Evolutionary conservation across 2,797 vertebrate species (phyloP).

Genomic region (Tenualosa thibaudeaui): DNA sequence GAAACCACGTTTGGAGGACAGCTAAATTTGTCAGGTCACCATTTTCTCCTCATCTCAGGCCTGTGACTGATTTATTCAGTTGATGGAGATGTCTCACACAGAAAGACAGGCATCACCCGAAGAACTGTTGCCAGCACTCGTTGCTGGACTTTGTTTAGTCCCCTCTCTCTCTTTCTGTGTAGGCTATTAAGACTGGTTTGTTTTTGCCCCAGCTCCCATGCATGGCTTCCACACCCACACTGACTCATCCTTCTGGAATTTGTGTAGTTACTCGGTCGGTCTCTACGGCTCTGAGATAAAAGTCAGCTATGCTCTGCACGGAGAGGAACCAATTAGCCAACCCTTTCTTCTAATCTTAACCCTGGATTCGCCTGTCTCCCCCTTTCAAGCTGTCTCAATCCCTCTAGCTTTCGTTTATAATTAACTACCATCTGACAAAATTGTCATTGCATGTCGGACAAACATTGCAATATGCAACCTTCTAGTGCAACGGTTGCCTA

Average conservation of each 20-base stretch:
- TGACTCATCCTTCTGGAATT: conserved; percentile 46
- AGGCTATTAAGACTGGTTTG: background rate
- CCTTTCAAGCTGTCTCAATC: background rate
- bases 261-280: conserved; percentile 6
- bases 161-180: too few species aligned
- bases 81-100: background rate
- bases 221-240: conserved; percentile 37
- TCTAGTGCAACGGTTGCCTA: background rate
- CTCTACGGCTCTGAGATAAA: background rate
- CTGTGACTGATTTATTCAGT: background rate
- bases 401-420: background rate
- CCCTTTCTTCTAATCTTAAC: background rate
- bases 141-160: background rate
- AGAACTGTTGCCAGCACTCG: background rate
- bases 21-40: background rate
- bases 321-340: background rate
- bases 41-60: background rate
- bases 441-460: too few species aligned
- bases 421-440: background rate
- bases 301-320: background rate
- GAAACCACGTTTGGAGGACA: background rate
- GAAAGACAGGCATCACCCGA: background rate
- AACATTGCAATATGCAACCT: background rate
- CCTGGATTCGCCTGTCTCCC: background rate
- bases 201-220: conserved; percentile 1